Evolutionary conservation across 2,113 vertebrate species (phyloP), one percentile per base, ranked within the genome.

Genomic region (Nycticorax nycticorax): DNA sequence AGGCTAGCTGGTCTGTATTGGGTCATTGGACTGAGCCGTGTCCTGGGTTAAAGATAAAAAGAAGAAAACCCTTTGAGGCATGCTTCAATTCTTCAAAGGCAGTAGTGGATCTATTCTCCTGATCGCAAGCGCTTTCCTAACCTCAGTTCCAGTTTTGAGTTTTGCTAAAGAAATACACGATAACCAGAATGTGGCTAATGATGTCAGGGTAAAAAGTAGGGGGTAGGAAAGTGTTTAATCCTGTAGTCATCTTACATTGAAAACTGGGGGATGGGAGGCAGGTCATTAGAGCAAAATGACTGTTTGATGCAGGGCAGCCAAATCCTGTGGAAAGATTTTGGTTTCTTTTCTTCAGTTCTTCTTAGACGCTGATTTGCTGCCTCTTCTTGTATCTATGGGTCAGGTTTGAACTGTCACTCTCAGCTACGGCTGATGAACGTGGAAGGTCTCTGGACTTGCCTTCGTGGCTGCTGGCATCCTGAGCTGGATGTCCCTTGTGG

Each of bases 381-480:
- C 6, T 35, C 33, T 47, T 1, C 86, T 69, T 55, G 17, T 79
- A 37, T 28, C 30, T n/a, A 2, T 13, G 26, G 7, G 2, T 43
- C 3, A 3, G 23, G 18, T 81, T 16, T 79, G 30, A 59, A 43
- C 43, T 27, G 30, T 85, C 62, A 32, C 33, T 53, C 33, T 69
- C n/a, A 41, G 26, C 20, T 48, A 53, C 10, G 20, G 7, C 52
- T 68, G 26, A n/a, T 50, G 14, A 52, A 41, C 24, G 4, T 48
- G 24, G 17, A 79, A 91, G 23, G 13, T 59, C 45, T 66, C 33
- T 75, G 53, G 43, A 39, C 10, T 79, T 91, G 8, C 32, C 27
- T 63, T 5, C 0, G 0, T 57, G 24, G 9, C 48, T 95, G 28
- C 41, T 5, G 4, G 24, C 5, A 3, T 71, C 63, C 63, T 60